Evolutionary conservation across 2,113 vertebrate genomes (phyloP), one percentile per base, ranked within the genome.

Genomic region (Regulus satrapa): DNA sequence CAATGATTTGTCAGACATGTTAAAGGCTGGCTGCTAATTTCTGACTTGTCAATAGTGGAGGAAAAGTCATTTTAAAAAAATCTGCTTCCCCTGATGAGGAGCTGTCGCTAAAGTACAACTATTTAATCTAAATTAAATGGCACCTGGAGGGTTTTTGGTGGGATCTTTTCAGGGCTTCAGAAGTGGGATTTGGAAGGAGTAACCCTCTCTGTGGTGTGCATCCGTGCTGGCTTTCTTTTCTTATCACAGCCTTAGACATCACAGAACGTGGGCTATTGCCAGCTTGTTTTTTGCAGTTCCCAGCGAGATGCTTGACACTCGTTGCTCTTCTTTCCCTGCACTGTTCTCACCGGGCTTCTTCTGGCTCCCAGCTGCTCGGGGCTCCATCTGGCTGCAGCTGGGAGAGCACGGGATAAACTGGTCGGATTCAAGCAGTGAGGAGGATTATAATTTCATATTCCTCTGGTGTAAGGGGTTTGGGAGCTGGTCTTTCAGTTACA

Each of bases 241-340:
- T 15, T 32, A 5, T 1, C 29, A 0, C 1, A 3, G 41, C 56
- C 43, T 41, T 40, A 26, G 51, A 24, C 23, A 18, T 26, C 9
- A 9, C 3, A 2, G 2, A 18, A 23, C 2, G 2, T 25, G 34
- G 31, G 19, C 21, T 67, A 8, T 5, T 49, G 23, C 16, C 10
- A 43, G 4, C 6, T 23, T 15, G 23, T 8, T 28, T 68, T 45
- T 16, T 52, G 32, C 21, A 45, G 17, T 31, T 68, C 51, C 12
- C 56, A 15, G 0, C 18, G 12, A 48, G 62, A 1, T 67, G 12
- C 28, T n/a, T 14, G 38, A 12, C 45, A 4, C 18, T 59, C 0
- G 0, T 34, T 45, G 1, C 41, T 38, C 28, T 16, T 29, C 28
- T 49, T 34, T 14, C 19, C 26, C 31, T 58, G 2, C 9, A 1